phyloP scores from a whole-genome alignment of 1,140 invertebrate species.

The Ostrea edulis region DNA sequence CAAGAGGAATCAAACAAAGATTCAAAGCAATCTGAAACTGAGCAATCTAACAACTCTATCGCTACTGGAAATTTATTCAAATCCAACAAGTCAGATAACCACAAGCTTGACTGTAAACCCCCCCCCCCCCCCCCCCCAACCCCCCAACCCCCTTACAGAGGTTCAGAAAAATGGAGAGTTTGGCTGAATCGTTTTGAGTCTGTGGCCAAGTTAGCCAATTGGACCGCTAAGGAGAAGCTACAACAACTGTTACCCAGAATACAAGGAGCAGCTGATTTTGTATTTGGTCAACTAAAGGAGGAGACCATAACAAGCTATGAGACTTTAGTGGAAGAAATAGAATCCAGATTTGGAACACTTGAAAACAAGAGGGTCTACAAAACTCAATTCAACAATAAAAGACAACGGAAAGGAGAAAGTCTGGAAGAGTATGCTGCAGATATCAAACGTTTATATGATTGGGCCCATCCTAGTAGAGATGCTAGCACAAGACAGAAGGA shows the following conservation, averaged over 20 bases:
- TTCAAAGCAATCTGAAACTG: background rate
- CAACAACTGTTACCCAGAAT: background rate
- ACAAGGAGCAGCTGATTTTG: too few species aligned
- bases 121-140: too few species aligned
- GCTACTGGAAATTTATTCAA: too few species aligned
- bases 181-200: constrained; percentile 30
- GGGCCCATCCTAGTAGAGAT: too few species aligned
- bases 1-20: background rate
- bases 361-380: background rate
- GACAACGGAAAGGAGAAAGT: constrained; percentile 16
- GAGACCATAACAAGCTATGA: background rate
- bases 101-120: constrained; percentile 20
- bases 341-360: background rate
- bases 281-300: constrained; percentile 9
- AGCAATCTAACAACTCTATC: background rate
- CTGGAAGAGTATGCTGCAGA: too few species aligned
- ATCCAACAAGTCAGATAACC: too few species aligned
- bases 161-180: constrained; percentile 35
- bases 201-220: too few species aligned
- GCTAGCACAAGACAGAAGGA: too few species aligned
- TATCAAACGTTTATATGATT: too few species aligned
- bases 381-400: constrained; percentile 27
- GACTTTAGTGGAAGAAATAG: background rate
- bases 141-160: too few species aligned
- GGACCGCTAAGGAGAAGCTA: background rate